Conservation (phyloP, 1,140 invertebrate species). For the Episyrphus balteatus region DNA sequence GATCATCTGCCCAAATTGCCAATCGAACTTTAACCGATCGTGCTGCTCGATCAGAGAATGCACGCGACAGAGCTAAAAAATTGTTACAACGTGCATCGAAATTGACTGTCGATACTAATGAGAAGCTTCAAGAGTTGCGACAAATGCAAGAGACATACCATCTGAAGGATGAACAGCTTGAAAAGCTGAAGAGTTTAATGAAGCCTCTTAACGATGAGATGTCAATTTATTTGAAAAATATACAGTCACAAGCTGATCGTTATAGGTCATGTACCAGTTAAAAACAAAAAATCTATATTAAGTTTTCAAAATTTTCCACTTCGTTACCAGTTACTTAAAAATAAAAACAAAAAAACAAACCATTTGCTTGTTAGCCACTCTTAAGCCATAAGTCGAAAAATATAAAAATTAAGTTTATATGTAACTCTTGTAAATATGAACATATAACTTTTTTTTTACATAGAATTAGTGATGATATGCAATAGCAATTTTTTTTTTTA, state of each 20-base stretch:
- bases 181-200: conserved; percentile 38
- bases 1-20: conserved; percentile 38
- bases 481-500: too few species aligned
- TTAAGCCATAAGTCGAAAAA: too few species aligned
- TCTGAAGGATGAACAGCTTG: conserved; percentile 39
- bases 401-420: too few species aligned
- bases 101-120: conserved; percentile 61
- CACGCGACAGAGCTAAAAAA: conserved; percentile 59
- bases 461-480: too few species aligned
- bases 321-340: too few species aligned
- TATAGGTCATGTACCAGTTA: conserved; percentile 41
- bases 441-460: too few species aligned
- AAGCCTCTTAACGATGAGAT: conserved; percentile 41
- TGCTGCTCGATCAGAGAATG: conserved; percentile 48
- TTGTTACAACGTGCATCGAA: conserved; percentile 62
- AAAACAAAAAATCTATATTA: neutral
- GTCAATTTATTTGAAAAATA: conserved; percentile 40
- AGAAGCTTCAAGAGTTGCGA: conserved; percentile 57
- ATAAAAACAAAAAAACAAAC: too few species aligned
- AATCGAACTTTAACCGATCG: conserved; percentile 47
- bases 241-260: conserved; percentile 42
- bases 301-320: too few species aligned
- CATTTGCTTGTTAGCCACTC: too few species aligned
- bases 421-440: too few species aligned
- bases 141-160: conserved; percentile 34